Base-by-base conservation (phyloP, 2,888 invertebrate species). In the Xanthorhoe spadicearia region DNA sequence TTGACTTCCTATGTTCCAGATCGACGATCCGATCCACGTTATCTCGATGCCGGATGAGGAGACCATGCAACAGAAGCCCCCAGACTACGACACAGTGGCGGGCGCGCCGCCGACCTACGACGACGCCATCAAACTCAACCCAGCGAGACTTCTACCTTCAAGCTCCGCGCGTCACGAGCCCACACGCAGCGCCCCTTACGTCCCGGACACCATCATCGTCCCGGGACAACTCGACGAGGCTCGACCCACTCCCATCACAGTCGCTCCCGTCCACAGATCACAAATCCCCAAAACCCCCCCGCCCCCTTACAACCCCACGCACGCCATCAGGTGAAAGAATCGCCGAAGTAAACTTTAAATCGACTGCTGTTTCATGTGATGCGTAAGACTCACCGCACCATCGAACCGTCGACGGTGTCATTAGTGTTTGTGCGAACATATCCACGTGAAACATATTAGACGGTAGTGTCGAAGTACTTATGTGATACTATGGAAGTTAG, bases 71-170 rank as follows among this genome's bases (percentile, higher is more conserved):
- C 95, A 95, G 79, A 96, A 96, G 83, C 96, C 96, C 43, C 96
- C 96, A 1, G 96, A 96, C 83, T 96, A 96, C 86, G 95, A 96
- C 80, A 94, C 95, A 7, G 95, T 96, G 60, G 94, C 95, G 8
- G 95, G 95, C 48, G 94, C 94, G 65, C 96, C 96, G 68, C 96
- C 96, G 0, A 95, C 95, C 17, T 96, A 96, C 85, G 95, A 96
- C 82, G 96, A 96, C 80, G 96, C 96, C 54, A 95, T 96, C 78
- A 95, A 95, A 84, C 88, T 96, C 69, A 94, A 94, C 88, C 95
- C 96, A 17, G 93, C 94, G 72, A 89, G 94, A 50, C 86, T 95
- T 67, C 83, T 94, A 63, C 88, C 89, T 61, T 81, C 85, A 15
- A 89, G 88, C 80, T 87, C 88, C 76, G 79, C 84, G 32, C 84